Base-by-base conservation (phyloP, 1,140 invertebrate species). In the Drosophila quadrilineata region DNA sequence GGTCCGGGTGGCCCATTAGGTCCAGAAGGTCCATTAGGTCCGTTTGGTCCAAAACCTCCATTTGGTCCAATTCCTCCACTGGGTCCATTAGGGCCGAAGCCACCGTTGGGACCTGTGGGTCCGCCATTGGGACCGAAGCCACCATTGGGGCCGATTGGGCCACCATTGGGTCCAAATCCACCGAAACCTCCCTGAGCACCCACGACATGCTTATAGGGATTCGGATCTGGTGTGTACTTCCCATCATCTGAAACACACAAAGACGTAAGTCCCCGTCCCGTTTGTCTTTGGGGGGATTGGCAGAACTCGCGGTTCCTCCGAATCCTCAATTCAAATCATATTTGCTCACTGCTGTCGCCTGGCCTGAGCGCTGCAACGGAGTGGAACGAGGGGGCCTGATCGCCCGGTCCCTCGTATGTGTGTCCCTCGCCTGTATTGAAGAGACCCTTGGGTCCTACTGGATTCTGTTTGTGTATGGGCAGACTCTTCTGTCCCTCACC, bases 171-270 rank as follows among this genome's bases (percentile, higher is more conserved):
- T 26, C 62, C 48, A 1, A 50, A 50, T n/a, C 49, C 49, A 6
- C 63, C 63, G 5, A 26, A 35, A 14, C 60, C 60, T 48, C 72
- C 75, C 33, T 69, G 49, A 22, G 43, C 8, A 10, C 71, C 75
- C 12, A 50, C 50, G 43, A 88, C 65, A 75, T 88, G 86, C 6
- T 59, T 52, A 35, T 89, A 88, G 6, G 74, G 65, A 56, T 57
- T 72, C 16, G 16, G 69, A 59, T 71, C 76, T 17, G 70, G 58
- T 22, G 49, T 57, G 48, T 84, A 86, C 45, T 74, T 54, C 50
- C 89, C 58, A 67, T 80, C 58, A 87, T 82, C 68, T 90, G 86
- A 90, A 89, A 54, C 77, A 82, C n/a, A n/a, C 41, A 91, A 74
- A 80, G 43, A 52, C 54, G 73, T 66, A 60, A 68, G 58, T 60